A percentile compares a stretch with the other conserved stretches of the same genome.
Conservation (phyloP, 2,113 vertebrate genomes). For the Butorides virescens region DNA sequence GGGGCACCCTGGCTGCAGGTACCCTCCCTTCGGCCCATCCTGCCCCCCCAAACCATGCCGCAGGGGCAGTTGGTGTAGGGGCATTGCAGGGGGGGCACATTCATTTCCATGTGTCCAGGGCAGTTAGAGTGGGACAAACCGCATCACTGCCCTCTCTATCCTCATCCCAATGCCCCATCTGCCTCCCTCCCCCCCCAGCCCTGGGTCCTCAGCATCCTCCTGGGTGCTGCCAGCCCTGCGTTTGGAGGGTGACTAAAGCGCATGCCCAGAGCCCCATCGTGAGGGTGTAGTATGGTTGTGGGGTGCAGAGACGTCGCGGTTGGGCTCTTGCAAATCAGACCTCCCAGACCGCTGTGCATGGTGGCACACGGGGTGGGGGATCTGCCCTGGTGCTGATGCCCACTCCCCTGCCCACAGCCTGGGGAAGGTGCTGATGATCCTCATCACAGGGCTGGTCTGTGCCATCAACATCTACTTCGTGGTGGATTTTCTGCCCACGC, state of each 20-base stretch:
- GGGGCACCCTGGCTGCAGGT: background rate
- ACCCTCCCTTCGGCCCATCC: background rate
- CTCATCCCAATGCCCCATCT: background rate
- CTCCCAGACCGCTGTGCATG: background rate
- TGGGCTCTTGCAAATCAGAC: background rate
- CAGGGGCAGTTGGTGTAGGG: background rate
- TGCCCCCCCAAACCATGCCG: background rate
- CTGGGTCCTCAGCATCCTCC: background rate
- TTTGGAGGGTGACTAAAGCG: background rate
- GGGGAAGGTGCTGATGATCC: constrained; percentile 63
- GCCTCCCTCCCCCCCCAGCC: background rate
- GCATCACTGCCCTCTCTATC: background rate
- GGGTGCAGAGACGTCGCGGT: background rate
- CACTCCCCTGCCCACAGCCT: background rate
- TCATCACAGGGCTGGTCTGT: constrained; percentile 66
- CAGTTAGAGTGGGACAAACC: rapidly evolving
- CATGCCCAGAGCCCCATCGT: background rate
- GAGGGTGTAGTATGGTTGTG: rapidly evolving
- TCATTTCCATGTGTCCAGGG: background rate
- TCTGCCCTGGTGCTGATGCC: background rate
- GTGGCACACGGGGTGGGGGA: background rate
- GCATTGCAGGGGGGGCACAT: no score
- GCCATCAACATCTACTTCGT: constrained; percentile 77
- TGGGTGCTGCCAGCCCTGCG: background rate
- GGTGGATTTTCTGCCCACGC: constrained; percentile 62